Evolutionary conservation across 2,113 vertebrate genomes (phyloP), one percentile per base, ranked within the genome.

Genomic region (Psephotus haematonotus): DNA sequence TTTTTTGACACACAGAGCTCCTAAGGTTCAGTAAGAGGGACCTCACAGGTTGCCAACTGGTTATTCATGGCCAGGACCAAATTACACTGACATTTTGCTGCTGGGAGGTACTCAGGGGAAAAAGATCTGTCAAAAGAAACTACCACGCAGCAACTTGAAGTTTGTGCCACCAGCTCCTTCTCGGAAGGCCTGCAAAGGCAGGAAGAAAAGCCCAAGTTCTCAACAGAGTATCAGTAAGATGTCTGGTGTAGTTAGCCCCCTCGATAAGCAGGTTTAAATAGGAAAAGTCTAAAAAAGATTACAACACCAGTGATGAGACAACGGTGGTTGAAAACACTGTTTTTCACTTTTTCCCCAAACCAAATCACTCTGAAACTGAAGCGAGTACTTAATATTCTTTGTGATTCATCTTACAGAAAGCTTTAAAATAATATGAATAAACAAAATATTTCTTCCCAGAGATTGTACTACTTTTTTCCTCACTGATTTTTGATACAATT

Each of bases 81-180:
- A 93, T 90, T 53, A 88, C 39, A 60, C 9, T 75, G 88, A 88
- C 85, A 86, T 89, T 96, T 95, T 84, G 84, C 94, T 96, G 60
- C 72, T 94, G 63, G 91, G 94, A 88, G 55, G 33, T 55, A 44
- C 71, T 72, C 69, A 55, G 52, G 79, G 88, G 44, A 85, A 80
- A 90, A 94, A 63, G 84, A 91, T 91, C 92, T 92, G 92, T 95
- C 92, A 92, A 67, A 92, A 91, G 74, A 89, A 95, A 95, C 78
- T 95, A 92, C 50, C 3, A 6, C 25, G 55, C 39, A 91, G 50
- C 31, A 88, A 41, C 23, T 63, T 86, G 80, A 95, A 82, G 80
- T 81, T 79, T 88, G 44, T 82, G 68, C 53, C 41, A 89, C 83
- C 74, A 95, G 65, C 22, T 91, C 74, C 88, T 92, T 67, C 62